Base-by-base conservation (phyloP, 2,888 invertebrate species). In the Macaria liturata region DNA sequence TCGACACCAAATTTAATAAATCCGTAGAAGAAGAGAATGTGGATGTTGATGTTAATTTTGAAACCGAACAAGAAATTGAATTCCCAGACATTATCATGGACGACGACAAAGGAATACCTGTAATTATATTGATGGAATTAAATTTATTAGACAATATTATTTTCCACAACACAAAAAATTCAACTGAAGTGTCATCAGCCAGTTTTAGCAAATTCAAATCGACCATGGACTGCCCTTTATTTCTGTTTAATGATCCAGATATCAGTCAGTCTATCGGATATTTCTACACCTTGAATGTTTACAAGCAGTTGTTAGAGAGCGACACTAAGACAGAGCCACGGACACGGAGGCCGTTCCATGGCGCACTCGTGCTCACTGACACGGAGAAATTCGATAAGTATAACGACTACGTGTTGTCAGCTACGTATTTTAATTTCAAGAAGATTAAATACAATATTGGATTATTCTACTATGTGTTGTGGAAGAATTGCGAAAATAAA, bases 11-110 rank as follows among this genome's bases (percentile, higher is more conserved):
- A 50, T 78, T 67, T 61, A 45, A 52, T 3, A 59, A 61, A 0
- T 4, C 54, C 4, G 58, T 73, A 31, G 61, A 61, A 47, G 75
- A 79, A 51, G 73, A 78, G 57, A 58, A 49, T 3, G 69, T 77
- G 4, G 34, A 37, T 0, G 66, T 66, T 20, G 66, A 78, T 52
- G 64, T 76, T 0, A 57, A 75, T 57, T 78, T 80, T 40, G 37
- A 66, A 48, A 20, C 65, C 4, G 78, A 75, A 49, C 71, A 77
- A 69, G 75, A 78, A 68, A 78, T 81, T n/a, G 66, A 65, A 37
- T 81, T 81, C 42, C 81, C 81, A 47, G 81, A 81, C 53, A 68
- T 81, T 3, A 81, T 81, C 61, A 48, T 77, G 30, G 70, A 70
- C 6, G 73, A 79, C 45, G 76, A 81, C 0, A 81, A 71, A 67